Base-by-base conservation (phyloP, 2,797 vertebrate species). In the Galago senegalensis region DNA sequence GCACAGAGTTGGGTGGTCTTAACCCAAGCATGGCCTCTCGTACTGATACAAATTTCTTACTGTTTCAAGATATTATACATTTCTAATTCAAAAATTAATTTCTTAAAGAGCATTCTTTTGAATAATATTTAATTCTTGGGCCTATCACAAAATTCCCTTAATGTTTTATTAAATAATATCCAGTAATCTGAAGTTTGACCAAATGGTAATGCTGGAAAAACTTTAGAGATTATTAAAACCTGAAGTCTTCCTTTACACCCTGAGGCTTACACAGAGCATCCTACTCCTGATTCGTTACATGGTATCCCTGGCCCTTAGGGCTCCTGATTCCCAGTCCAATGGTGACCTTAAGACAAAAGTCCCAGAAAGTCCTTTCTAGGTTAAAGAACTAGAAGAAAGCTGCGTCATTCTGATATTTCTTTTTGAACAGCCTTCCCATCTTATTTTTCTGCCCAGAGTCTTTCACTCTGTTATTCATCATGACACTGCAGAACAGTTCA, bases 41-140 rank as follows among this genome's bases (percentile, higher is more conserved):
- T 82, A 83, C 17, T 81, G 83, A 3, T 90, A 7, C 3, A 67
- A 79, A 70, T 69, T 82, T 94, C 7, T 7, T 27, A 82, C 49
- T 40, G 53, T 43, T 37, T 82, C 40, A 83, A 88, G 63, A 17
- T 79, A 87, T 67, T 75, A 72, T 34, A 77, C 16, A 87, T n/a
- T 91, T 83, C 29, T 95, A 92, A 88, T 46, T 81, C 63, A 91
- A 92, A 89, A 80, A 40, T 46, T 46, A n/a, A 67, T 76, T 89
- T 60, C 14, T 21, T 81, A 9, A 16, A 92, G 8, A 88, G 18
- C 21, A 89, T 83, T 72, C 61, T 92, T 65, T 92, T 49, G 72
- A 87, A 70, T 95, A 93, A 88, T 82, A 56, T 3, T 31, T 82
- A 89, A 75, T 89, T 90, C 56, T 83, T 7, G 37, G 37, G 8